Evolutionary conservation across 1,140 invertebrate genomes (phyloP).

Genomic region (Eumeta japonica): DNA sequence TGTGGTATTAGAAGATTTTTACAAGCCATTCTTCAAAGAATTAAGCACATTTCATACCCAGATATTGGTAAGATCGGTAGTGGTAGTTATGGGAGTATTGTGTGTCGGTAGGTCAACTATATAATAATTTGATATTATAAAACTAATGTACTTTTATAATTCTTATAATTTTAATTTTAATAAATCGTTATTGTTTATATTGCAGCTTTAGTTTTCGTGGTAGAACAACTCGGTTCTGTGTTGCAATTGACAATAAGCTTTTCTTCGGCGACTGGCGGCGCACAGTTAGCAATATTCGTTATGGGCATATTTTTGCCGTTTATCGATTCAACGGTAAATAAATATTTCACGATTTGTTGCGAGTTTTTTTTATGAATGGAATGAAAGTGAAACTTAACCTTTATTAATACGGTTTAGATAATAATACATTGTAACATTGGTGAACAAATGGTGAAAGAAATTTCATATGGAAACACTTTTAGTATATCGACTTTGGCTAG

Average conservation of each 20-base stretch:
- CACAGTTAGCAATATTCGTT: slow-evolving; percentile 75
- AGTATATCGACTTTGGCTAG: no score
- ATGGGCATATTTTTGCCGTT: slow-evolving; percentile 80
- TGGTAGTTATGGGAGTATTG: slow-evolving; percentile 65
- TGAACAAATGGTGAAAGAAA: background rate
- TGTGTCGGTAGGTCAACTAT: slow-evolving; percentile 59
- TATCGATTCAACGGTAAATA: slow-evolving; percentile 67
- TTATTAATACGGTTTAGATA: no score
- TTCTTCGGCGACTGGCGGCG: slow-evolving; percentile 69
- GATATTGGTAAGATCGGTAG: slow-evolving; percentile 67
- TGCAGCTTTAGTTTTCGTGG: slow-evolving; percentile 36
- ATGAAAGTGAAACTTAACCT: no score
- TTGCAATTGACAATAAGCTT: slow-evolving; percentile 65
- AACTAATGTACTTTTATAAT: slow-evolving; percentile 1
- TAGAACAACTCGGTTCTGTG: slow-evolving; percentile 41
- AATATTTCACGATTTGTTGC: no score
- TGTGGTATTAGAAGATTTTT: slow-evolving; percentile 81
- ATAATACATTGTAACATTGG: no score
- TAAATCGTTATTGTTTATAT: no score
- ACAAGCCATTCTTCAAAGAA: slow-evolving; percentile 64
- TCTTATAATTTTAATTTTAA: slow-evolving; percentile 1
- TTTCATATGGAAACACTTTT: background rate
- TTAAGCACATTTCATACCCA: slow-evolving; percentile 65
- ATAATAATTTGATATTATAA: background rate
- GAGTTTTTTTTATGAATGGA: no score